These are phyloP conservation scores for Epizoanthus scotinus DNA, from an alignment of 92 coral and sea anemone genomes.

Conservation along the genomic window DNA sequence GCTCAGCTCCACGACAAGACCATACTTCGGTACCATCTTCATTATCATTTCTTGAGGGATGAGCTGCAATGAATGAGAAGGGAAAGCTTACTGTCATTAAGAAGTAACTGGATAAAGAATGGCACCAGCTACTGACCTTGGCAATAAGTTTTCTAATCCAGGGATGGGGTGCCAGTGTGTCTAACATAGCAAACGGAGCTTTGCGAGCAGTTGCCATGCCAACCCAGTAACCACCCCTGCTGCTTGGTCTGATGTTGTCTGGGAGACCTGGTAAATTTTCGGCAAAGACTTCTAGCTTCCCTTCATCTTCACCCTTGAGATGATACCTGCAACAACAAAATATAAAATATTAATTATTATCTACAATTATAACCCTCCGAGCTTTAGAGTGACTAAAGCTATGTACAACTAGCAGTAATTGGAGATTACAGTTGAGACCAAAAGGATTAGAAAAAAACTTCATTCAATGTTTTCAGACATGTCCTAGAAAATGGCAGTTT, in stretches of 20 bases:
- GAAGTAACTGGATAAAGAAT: too few relatives aligned
- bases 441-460: too few relatives aligned
- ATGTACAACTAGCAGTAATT: too few relatives aligned
- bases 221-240: conserved; percentile 87
- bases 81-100: too few relatives aligned
- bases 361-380: too few relatives aligned
- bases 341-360: too few relatives aligned
- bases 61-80: conserved; percentile 23
- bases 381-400: too few relatives aligned
- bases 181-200: conserved; percentile 52
- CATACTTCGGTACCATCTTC: conserved; percentile 48
- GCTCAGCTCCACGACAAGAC: conserved; percentile 70
- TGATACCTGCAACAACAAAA: conserved; percentile 56
- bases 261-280: conserved; percentile 87
- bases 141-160: conserved; percentile 60
- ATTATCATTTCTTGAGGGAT: conserved; percentile 49
- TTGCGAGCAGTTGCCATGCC: conserved; percentile 52
- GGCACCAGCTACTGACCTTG: conserved; percentile 58
- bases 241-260: conserved; percentile 80
- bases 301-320: conserved; percentile 77
- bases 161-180: conserved; percentile 58
- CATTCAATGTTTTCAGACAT: too few relatives aligned
- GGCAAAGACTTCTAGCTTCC: conserved; percentile 74
- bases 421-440: too few relatives aligned
- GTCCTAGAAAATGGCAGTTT: too few relatives aligned